Conservation (phyloP, 1,140 invertebrate species). For the Rhopalosiphum maidis region DNA sequence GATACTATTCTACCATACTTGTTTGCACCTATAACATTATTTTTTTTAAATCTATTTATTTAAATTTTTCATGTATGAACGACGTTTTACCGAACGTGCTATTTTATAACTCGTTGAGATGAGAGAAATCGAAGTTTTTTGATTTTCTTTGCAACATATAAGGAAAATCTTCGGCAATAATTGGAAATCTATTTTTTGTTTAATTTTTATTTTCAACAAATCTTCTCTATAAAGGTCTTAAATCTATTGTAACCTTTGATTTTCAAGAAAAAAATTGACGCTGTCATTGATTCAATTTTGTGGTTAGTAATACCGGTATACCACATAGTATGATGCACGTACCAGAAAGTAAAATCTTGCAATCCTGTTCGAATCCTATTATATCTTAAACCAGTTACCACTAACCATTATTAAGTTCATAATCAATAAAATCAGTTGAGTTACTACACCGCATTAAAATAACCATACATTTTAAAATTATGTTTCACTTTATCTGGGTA, state of each 20-base stretch:
- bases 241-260: not conserved
- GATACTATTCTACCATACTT: not conserved
- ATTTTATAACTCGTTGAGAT: not conserved
- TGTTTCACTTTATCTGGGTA: not conserved
- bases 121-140: not conserved
- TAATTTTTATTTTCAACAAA: not conserved
- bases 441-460: not conserved
- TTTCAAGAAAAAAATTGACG: not conserved
- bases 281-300: not conserved
- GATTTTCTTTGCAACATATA: not conserved
- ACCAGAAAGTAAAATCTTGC: not conserved
- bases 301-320: not conserved
- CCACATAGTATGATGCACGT: not conserved
- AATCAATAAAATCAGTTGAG: not conserved
- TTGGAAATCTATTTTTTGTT: not conserved
- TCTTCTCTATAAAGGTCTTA: not conserved
- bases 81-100: not conserved
- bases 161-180: not conserved
- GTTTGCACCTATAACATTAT: not conserved
- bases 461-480: not conserved
- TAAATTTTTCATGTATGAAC: not conserved
- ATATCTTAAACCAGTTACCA: not conserved
- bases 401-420: not conserved
- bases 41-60: conserved; percentile 7
- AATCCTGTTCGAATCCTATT: not conserved